Percentiles rank a stretch among this genome's conserved stretches.
These are phyloP conservation scores for Epinotia demarniana DNA, from an alignment of 2,888 invertebrate species.

Conservation along the genomic window DNA sequence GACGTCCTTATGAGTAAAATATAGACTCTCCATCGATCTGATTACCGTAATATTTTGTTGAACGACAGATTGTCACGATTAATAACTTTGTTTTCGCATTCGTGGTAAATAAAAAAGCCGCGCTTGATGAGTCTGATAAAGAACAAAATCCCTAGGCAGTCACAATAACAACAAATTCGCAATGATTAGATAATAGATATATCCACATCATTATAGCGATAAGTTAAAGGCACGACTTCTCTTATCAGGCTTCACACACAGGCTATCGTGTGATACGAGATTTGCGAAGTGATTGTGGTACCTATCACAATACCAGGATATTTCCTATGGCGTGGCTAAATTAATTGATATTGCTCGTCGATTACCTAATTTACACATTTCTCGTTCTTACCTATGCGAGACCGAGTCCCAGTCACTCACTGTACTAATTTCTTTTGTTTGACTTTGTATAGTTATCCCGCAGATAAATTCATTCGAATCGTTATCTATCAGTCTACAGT, in stretches of 20 bases:
- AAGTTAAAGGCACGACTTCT: background rate
- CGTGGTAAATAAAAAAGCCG: background rate
- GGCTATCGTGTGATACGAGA: slow-evolving; percentile 33
- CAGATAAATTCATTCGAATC: background rate
- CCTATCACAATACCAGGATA: slow-evolving; percentile 17
- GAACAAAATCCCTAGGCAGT: background rate
- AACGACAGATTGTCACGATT: background rate
- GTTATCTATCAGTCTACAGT: background rate
- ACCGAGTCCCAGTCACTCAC: too few species aligned
- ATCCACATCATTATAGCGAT: slow-evolving; percentile 10
- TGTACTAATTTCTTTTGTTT: background rate
- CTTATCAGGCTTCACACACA: slow-evolving; percentile 31
- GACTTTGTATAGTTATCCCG: background rate
- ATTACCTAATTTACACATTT: too few species aligned
- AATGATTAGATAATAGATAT: slow-evolving; percentile 19
- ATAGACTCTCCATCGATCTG: background rate
- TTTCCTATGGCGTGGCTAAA: slow-evolving; percentile 20
- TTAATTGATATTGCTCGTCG: too few species aligned
- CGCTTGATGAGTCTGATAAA: background rate
- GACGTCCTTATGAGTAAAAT: slow-evolving; percentile 4
- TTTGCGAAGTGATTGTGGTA: slow-evolving; percentile 27
- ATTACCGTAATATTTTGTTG: background rate
- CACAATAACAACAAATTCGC: slow-evolving; percentile 40
- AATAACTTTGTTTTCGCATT: background rate
- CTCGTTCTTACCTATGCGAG: too few species aligned